Evolutionary conservation across 2,888 invertebrate genomes (phyloP).

Genomic region (Plemyria rubiginata): DNA sequence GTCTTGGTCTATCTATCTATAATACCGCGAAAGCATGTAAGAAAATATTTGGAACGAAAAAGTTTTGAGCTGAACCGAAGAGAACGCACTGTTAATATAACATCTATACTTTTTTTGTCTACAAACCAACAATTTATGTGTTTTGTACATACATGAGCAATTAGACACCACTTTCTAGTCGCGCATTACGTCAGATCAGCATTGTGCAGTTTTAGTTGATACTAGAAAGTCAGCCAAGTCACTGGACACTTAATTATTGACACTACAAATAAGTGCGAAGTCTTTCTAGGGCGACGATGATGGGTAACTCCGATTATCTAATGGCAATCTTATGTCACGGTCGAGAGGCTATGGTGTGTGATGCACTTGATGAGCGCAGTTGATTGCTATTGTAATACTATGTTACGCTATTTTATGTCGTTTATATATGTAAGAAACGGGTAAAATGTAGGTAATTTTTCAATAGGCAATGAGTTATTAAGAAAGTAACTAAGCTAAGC

Average conservation of each 20-base stretch:
- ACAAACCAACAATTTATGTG: neutral
- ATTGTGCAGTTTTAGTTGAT: conserved; percentile 63
- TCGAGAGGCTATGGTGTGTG: conserved; percentile 46
- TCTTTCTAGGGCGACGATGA: conserved; percentile 40
- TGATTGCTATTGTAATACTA: conserved; percentile 20
- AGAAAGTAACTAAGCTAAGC: neutral
- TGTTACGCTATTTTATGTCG: conserved; percentile 10
- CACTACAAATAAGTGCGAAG: conserved; percentile 62
- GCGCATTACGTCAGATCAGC: conserved; percentile 66
- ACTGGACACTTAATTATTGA: conserved; percentile 57
- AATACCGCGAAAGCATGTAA: too few species aligned
- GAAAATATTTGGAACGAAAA: too few species aligned
- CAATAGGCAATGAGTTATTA: neutral
- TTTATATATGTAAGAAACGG: conserved; percentile 1
- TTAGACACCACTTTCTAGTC: conserved; percentile 70
- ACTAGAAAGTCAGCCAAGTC: conserved; percentile 63
- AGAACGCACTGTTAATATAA: too few species aligned
- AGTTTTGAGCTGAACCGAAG: too few species aligned
- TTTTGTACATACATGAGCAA: conserved; percentile 41
- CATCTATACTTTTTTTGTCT: neutral
- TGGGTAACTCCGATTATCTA: conserved; percentile 64
- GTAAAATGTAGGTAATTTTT: neutral
- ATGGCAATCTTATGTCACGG: conserved; percentile 63
- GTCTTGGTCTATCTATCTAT: too few species aligned
- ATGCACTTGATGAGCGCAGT: conserved; percentile 12